A percentile compares a stretch with the other conserved stretches of the same genome.
phyloP scores from a whole-genome alignment of 2,113 vertebrate species.

The Corythaeola cristata region DNA sequence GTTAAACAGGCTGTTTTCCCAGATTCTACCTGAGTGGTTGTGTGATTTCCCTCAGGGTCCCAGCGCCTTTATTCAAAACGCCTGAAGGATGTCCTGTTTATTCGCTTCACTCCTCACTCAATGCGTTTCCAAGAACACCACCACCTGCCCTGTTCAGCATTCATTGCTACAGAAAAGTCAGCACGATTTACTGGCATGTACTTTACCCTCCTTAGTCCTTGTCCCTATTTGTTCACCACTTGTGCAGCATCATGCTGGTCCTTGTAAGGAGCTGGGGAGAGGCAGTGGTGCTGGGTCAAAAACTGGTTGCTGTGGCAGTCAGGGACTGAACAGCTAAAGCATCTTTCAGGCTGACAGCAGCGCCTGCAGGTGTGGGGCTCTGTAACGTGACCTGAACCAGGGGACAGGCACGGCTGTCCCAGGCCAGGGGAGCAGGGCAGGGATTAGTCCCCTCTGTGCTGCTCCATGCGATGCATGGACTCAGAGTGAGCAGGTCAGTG shows the following conservation, averaged over 20 bases:
- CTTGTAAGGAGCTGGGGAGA: neutral
- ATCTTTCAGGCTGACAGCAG: neutral
- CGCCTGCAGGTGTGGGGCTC: neutral
- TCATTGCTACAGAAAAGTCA: neutral
- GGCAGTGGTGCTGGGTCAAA: neutral
- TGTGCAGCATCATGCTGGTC: neutral
- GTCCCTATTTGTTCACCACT: neutral
- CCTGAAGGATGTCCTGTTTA: neutral
- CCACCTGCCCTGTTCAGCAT: neutral
- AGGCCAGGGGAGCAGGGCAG: neutral
- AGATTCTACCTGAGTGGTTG: neutral
- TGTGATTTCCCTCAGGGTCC: neutral
- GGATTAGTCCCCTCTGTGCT: neutral
- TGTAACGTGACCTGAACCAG: neutral
- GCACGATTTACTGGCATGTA: accelerated
- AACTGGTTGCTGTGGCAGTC: neutral
- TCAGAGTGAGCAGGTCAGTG: neutral
- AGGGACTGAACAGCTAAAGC: neutral
- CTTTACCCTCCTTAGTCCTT: neutral
- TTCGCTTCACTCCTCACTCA: neutral
- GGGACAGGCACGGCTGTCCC: neutral
- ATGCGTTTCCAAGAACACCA: neutral
- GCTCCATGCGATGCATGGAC: neutral
- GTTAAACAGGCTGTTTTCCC: neutral
- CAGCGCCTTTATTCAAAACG: neutral